Conservation (phyloP, 2,888 invertebrate species). For the Drosophila setosimentum region DNA sequence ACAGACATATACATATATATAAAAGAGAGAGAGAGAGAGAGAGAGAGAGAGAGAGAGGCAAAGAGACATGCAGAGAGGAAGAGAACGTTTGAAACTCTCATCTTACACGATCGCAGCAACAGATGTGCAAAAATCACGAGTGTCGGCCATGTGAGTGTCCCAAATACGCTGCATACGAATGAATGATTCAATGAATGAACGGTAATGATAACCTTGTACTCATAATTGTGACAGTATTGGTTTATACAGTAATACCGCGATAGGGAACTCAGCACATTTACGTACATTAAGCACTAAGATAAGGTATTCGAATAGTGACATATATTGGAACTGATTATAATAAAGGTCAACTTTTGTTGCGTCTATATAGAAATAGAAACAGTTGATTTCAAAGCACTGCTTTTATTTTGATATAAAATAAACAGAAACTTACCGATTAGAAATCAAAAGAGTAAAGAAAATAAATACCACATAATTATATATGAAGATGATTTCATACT, state of each 20-base stretch:
- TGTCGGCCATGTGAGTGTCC: slow-evolving; percentile 10
- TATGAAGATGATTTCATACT: background rate
- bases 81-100: slow-evolving; percentile 20
- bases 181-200: slow-evolving; percentile 47
- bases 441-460: background rate
- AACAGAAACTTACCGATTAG: background rate
- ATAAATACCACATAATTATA: background rate
- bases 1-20: background rate
- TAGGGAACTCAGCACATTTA: slow-evolving; percentile 40
- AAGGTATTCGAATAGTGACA: slow-evolving; percentile 35
- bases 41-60: background rate
- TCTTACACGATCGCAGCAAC: slow-evolving; percentile 27
- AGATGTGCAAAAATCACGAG: slow-evolving; percentile 47
- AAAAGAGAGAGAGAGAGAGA: too few species aligned
- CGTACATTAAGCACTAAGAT: slow-evolving; percentile 30
- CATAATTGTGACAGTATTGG: slow-evolving; percentile 16
- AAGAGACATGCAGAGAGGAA: background rate
- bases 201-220: slow-evolving; percentile 34
- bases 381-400: slow-evolving; percentile 8
- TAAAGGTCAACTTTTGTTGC: slow-evolving; percentile 26
- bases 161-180: slow-evolving; percentile 26
- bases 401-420: background rate
- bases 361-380: slow-evolving; percentile 25
- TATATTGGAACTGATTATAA: slow-evolving; percentile 38
- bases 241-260: slow-evolving; percentile 18